Percentiles rank a stretch among this genome's conserved stretches.
phyloP scores from a whole-genome alignment of 2,113 vertebrate genomes.

The Epinephelus moara region DNA sequence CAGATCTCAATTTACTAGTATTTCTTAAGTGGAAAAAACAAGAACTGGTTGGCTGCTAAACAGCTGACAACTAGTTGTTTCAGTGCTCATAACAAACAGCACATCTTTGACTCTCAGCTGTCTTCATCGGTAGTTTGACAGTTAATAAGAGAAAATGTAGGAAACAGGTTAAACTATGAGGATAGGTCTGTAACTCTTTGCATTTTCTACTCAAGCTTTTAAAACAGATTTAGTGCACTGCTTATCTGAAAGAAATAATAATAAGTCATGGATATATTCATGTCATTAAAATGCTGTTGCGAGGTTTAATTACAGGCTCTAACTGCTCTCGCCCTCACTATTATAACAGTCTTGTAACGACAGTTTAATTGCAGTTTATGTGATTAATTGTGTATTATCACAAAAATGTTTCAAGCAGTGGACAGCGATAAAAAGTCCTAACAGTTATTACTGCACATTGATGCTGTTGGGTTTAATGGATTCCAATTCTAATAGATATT shows the following conservation, averaged over 20 bases:
- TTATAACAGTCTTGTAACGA: background rate
- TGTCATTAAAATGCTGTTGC: background rate
- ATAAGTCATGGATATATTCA: background rate
- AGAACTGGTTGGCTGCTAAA: too few species aligned
- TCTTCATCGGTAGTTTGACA: too few species aligned
- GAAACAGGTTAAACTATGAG: background rate
- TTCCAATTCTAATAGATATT: background rate
- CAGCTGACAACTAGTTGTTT: too few species aligned
- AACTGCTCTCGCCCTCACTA: background rate
- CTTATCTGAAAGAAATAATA: background rate
- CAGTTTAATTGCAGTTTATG: conserved; percentile 5
- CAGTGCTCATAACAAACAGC: too few species aligned
- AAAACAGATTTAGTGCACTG: background rate
- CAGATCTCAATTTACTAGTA: too few species aligned
- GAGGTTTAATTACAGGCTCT: background rate
- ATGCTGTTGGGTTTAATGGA: background rate
- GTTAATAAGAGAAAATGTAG: background rate
- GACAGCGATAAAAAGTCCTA: background rate
- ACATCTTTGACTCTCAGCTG: too few species aligned
- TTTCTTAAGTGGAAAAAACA: too few species aligned
- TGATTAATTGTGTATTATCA: background rate
- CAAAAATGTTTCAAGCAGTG: background rate
- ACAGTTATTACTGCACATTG: background rate
- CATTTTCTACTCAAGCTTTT: background rate
- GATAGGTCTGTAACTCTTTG: too few species aligned